A percentile compares a stretch with the other conserved stretches of the same genome.
Conservation (phyloP, 2,797 vertebrate species). For the Psittacula derbiana region DNA sequence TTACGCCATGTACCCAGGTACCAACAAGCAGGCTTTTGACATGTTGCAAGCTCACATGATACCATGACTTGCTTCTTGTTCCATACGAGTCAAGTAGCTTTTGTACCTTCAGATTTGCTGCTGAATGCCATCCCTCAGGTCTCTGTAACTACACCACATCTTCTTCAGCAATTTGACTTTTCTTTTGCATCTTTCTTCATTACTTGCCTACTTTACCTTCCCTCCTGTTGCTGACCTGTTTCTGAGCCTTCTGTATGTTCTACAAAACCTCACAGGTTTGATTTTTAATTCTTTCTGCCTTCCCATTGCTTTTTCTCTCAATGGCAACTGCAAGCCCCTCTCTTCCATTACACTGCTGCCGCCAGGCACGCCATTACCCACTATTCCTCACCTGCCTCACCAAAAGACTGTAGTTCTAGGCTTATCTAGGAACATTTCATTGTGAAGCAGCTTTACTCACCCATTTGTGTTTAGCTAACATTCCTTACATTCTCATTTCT, state of each 20-base stretch:
- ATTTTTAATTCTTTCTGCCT: background rate
- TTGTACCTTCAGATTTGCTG: background rate
- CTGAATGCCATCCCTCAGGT: background rate
- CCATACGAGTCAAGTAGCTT: background rate
- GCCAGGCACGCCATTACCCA: background rate
- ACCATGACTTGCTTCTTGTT: background rate
- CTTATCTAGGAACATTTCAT: background rate
- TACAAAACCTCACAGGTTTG: background rate
- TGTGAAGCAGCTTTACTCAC: background rate
- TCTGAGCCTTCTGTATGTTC: background rate
- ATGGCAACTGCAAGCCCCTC: background rate
- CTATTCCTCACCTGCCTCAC: background rate
- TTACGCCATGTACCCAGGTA: background rate
- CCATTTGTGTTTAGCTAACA: background rate
- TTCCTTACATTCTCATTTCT: background rate
- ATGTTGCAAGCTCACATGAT: fast-evolving
- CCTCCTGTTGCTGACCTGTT: background rate
- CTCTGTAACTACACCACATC: background rate
- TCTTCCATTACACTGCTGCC: background rate
- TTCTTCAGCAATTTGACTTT: background rate
- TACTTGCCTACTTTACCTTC: background rate
- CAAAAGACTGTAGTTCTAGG: background rate
- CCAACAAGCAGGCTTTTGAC: background rate
- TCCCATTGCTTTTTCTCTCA: background rate
- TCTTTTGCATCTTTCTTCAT: background rate